Base-by-base conservation (phyloP, 1,140 invertebrate genomes). In the Drusus annulatus region DNA sequence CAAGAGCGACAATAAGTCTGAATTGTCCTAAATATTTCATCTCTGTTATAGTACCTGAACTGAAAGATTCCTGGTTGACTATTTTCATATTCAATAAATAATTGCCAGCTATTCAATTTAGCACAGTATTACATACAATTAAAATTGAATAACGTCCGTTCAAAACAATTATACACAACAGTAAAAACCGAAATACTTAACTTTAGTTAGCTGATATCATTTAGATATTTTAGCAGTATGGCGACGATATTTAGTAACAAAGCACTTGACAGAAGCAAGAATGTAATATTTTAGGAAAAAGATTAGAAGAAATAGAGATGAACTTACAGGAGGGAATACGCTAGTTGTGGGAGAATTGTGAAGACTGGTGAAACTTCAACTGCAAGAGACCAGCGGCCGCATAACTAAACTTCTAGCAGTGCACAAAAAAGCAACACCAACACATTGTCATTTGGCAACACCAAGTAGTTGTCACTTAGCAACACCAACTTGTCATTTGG, bases 361-460 rank as follows among this genome's bases (percentile, higher is more conserved):
- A 84, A 86, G 86, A 78, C 31, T 69, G 77, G 19, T 60, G 77
- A 17, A 68, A 58, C 60, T 68, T 87, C 85, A 88, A 87, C 86
- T 89, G 88, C 87, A 89, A 87, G 65, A 89, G 86, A 80, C 88
- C 88, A 54, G 88, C 87, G 79, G 87, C 85, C 86, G 88, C 88
- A 87, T 89, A 89, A 87, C 88, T 89, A 89, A 89, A 89, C 86
- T 87, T 88, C 88, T 89, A 88, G 81, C 45, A 63, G 75, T 76
- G 75, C 75, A 74, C 71, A 76, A 23, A 76, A 28, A 76, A 76
- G 74, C 58, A 76, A 74, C 71, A 75, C 71, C 54, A 25, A 68
- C 63, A 17, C 15, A 31, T 68, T 68, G 63, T 68, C 63, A 68
- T 68, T 36, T 23, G 58, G 58, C 19, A 60, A 60, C 58, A 23